Evolutionary conservation across 2,113 vertebrate species (phyloP).

Genomic region (Heliornis fulica): DNA sequence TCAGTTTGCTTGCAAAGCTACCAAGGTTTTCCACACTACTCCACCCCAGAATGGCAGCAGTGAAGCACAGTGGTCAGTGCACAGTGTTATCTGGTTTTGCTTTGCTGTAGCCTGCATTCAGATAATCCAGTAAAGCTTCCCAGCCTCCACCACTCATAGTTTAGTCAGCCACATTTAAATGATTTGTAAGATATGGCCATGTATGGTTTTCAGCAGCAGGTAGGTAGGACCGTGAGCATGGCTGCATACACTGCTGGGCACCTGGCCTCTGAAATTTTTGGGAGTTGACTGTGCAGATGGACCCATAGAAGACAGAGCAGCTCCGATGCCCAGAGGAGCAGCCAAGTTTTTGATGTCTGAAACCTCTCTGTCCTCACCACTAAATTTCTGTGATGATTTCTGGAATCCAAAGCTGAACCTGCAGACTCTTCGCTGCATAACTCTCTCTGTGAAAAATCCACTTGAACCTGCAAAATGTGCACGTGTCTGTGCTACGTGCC

Average conservation of each 20-base stretch:
- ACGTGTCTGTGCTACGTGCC: background rate
- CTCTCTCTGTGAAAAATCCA: background rate
- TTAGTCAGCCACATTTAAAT: background rate
- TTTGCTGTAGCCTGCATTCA: background rate
- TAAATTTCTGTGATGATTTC: background rate
- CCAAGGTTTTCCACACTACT: background rate
- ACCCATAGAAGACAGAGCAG: background rate
- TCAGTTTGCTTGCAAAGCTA: background rate
- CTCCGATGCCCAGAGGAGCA: background rate
- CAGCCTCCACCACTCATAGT: background rate
- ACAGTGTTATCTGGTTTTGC: background rate
- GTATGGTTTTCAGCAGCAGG: background rate
- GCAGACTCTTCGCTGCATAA: background rate
- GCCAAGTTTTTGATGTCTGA: background rate
- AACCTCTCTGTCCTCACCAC: background rate
- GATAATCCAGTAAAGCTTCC: background rate
- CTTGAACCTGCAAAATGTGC: background rate
- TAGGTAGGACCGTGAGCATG: background rate
- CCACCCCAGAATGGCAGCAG: background rate
- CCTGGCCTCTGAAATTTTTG: background rate
- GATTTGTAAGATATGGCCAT: background rate
- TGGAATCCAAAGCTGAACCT: background rate
- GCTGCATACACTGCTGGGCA: background rate
- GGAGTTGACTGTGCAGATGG: background rate
- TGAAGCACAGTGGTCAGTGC: background rate